These are phyloP conservation scores for Panulirus ornatus DNA, from an alignment of 1,140 invertebrate species.

Conservation along the genomic window DNA sequence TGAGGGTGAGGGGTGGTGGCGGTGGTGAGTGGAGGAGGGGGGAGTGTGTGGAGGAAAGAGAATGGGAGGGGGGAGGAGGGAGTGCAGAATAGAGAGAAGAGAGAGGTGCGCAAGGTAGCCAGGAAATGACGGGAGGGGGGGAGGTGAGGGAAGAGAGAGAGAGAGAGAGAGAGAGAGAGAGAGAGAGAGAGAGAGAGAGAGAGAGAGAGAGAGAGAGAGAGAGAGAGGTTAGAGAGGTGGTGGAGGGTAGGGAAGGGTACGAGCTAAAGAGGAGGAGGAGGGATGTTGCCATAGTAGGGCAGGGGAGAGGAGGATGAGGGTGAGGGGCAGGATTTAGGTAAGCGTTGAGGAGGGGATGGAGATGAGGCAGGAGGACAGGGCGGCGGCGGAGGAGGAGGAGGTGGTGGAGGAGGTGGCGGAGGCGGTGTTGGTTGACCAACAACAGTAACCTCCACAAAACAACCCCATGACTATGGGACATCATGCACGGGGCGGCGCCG, in stretches of 20 bases:
- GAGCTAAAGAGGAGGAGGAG: not conserved
- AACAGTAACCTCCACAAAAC: too few species aligned
- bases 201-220: not conserved
- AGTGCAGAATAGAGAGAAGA: not conserved
- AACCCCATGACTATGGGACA: too few species aligned
- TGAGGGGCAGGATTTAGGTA: not conserved
- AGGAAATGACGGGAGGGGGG: not conserved
- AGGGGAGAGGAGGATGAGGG: not conserved
- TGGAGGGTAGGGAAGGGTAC: not conserved
- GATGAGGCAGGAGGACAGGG: not conserved
- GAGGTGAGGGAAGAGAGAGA: not conserved
- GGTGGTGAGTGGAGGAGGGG: not conserved
- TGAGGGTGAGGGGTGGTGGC: not conserved
- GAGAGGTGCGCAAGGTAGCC: not conserved
- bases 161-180: not conserved
- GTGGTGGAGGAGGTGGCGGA: not conserved
- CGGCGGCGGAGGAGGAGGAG: not conserved
- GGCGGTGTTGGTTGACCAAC: too few species aligned
- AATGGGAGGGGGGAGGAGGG: not conserved
- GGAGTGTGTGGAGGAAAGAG: not conserved
- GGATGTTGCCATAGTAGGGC: not conserved
- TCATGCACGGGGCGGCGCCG: too few species aligned
- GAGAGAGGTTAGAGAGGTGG: not conserved
- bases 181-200: conserved; percentile 16
- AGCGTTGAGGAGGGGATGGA: not conserved